These are phyloP conservation scores for Nixonia krombeini DNA, from an alignment of 1,140 invertebrate species.

Conservation along the genomic window DNA sequence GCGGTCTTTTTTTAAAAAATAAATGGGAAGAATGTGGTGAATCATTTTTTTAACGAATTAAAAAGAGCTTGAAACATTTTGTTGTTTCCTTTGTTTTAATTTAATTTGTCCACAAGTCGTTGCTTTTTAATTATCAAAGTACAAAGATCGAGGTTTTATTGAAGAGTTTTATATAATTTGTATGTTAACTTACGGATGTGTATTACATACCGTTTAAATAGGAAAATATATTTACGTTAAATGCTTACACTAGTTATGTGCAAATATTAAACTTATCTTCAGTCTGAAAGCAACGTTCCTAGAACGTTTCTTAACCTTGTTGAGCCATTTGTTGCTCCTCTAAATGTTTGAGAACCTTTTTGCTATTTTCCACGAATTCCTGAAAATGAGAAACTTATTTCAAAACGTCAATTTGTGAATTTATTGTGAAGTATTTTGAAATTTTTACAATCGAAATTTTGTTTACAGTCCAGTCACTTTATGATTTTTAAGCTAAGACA, in stretches of 20 bases:
- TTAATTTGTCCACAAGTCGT: too few species aligned
- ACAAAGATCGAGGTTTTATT: too few species aligned
- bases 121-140: background rate
- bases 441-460: too few species aligned
- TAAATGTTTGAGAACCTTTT: conserved; percentile 71
- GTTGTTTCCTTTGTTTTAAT: too few species aligned
- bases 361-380: conserved; percentile 79
- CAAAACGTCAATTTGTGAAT: background rate
- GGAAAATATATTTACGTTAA: background rate
- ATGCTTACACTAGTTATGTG: too few species aligned
- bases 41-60: conserved; percentile 41
- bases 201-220: too few species aligned
- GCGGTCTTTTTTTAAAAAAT: conserved; percentile 43
- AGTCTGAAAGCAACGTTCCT: conserved; percentile 1
- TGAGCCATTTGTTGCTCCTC: conserved; percentile 29
- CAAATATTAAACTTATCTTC: conserved; percentile 6
- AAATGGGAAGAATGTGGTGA: conserved; percentile 18
- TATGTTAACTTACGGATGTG: too few species aligned
- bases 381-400: conserved; percentile 45
- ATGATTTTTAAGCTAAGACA: too few species aligned
- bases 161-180: too few species aligned
- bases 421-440: too few species aligned
- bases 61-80: conserved; percentile 31
- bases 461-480: too few species aligned
- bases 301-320: background rate